These are phyloP conservation scores for Macrostomum lignano DNA, from an alignment of 1,140 invertebrate genomes.

Conservation along the genomic window DNA sequence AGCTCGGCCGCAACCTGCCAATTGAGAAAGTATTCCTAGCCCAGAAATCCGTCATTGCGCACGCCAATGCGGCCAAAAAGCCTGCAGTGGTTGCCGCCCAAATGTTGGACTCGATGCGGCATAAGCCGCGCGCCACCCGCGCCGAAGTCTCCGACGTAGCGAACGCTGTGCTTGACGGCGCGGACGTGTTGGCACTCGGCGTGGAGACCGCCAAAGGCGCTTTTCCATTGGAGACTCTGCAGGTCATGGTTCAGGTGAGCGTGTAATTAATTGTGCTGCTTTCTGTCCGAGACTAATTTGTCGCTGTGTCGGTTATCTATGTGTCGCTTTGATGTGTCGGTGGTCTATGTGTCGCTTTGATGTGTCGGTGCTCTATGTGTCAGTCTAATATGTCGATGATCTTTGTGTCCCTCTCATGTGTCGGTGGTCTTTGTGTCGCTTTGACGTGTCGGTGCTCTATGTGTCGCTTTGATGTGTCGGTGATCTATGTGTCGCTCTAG, in stretches of 20 bases:
- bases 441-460: no score
- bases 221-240: constrained; percentile 47
- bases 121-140: constrained; percentile 71
- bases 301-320: no score
- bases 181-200: constrained; percentile 87
- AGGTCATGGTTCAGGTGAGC: constrained; percentile 56
- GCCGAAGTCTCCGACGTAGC: constrained; percentile 87
- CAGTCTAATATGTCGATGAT: no score
- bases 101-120: constrained; percentile 92
- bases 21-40: constrained; percentile 92
- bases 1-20: constrained; percentile 85
- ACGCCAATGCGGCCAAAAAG: constrained; percentile 42
- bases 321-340: no score
- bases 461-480: no score
- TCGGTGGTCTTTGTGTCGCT: no score
- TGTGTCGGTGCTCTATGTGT: no score
- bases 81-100: constrained; percentile 83
- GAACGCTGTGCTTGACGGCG: constrained; percentile 81
- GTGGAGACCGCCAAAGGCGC: constrained; percentile 94
- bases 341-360: no score
- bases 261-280: no score
- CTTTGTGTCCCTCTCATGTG: no score
- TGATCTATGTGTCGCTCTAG: no score
- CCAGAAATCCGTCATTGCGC: constrained; percentile 84
- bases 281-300: no score